Percentiles rank a stretch among this genome's conserved stretches.
Evolutionary conservation across 2,113 vertebrate species (phyloP).

Genomic region (Burhinus oedicnemus): DNA sequence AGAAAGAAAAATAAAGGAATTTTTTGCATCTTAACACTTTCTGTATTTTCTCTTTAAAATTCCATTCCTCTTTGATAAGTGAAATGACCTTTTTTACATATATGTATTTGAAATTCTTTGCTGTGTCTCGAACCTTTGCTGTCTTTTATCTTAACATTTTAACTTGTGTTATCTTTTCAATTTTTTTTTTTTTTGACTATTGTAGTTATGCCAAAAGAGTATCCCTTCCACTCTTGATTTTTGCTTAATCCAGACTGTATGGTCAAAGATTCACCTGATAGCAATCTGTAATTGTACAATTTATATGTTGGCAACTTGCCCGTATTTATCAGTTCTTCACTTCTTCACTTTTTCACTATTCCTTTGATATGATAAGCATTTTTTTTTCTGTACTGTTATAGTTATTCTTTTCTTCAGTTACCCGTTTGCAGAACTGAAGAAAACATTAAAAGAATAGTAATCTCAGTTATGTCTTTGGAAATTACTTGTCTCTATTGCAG

Average conservation of each 20-base stretch:
- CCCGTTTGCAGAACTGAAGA: background rate
- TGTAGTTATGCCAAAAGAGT: background rate
- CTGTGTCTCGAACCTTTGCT: background rate
- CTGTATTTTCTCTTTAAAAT: background rate
- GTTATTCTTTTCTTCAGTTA: background rate
- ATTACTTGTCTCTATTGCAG: background rate
- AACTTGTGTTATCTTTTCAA: background rate
- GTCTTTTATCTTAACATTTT: background rate
- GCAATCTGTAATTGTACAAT: background rate
- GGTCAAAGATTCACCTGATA: background rate
- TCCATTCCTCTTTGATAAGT: background rate
- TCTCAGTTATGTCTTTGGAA: background rate
- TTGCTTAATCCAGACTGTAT: background rate
- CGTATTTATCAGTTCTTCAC: background rate
- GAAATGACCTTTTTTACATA: background rate
- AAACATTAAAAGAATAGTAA: background rate
- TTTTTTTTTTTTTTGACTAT: background rate
- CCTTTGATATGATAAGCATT: background rate
- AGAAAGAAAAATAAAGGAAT: accelerated
- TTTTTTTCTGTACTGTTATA: background rate
- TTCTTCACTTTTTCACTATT: background rate
- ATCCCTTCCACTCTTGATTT: background rate
- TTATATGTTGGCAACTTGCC: background rate
- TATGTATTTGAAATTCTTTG: background rate
- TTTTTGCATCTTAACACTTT: background rate